Base-by-base conservation (phyloP, 2,113 vertebrate species). In the Brachyhypopomus occidentalis region DNA sequence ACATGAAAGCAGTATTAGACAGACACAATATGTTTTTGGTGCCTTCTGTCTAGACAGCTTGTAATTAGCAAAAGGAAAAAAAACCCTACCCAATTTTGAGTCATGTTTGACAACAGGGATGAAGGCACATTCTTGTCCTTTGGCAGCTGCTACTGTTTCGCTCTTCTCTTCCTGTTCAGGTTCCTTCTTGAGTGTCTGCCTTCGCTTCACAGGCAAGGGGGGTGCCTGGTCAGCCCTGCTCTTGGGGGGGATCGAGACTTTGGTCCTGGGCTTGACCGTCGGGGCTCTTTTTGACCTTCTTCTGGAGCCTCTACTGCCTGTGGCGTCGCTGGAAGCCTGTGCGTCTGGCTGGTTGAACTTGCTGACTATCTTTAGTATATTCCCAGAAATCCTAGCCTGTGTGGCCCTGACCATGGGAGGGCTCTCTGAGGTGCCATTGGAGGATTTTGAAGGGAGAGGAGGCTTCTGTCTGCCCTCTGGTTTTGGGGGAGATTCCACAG, bases 291-390 rank as follows among this genome's bases (percentile, higher is more conserved):
- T 90, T 14, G 69, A 0, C 25, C 2, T 70, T 52, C 30, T 83
- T 2, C 0, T 11, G 2, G 0, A 19, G 8, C 12, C 60, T 5
- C 9, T 12, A 11, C 25, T 58, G 27, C 25, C 56, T 20, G 9
- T 23, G 30, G 56, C 59, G 11, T 63, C 25, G 62, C 9, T 59
- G 62, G 8, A 7, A 60, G 52, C 25, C 5, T 1, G 48, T 5
- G 8, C 0, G 5, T 88, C 84, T 11, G 90, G 84, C 41, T 85
- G 85, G 83, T 82, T 91, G 11, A 94, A 92, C 76, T 84, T 90
- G 72, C 79, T 87, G 48, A 93, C 91, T 1, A 94, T 93, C 4
- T 84, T 86, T 64, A 92, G 92, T 4, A 94, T 92, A 20, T 92
- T 93, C 20, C 89, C 88, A 4, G 86, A 45, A 0, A 1, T 82